Conservation (phyloP, 1,140 invertebrate genomes). For the Zaprionus nigranus region DNA sequence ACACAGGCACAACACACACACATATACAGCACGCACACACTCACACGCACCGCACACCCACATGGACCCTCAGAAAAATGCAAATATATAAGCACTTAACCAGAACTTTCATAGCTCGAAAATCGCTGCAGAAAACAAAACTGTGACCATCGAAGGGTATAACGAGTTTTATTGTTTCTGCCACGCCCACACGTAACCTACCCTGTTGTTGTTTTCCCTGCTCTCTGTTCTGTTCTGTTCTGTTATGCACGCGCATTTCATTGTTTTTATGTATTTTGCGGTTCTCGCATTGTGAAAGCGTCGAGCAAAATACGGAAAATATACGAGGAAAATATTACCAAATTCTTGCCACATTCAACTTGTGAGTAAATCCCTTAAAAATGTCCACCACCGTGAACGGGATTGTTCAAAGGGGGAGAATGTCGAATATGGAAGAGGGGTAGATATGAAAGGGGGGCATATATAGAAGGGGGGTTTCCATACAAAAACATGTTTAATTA, state of each 20-base stretch:
- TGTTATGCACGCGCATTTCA: constrained; percentile 28
- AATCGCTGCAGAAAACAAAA: constrained; percentile 36
- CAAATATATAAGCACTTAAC: constrained; percentile 40
- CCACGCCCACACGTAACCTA: not conserved
- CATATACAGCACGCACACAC: not conserved
- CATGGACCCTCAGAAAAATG: constrained; percentile 7
- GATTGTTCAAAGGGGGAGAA: not conserved
- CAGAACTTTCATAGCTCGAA: constrained; percentile 40
- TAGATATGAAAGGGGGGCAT: not conserved
- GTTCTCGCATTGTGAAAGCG: constrained; percentile 23
- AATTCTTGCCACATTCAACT: constrained; percentile 10
- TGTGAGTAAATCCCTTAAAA: constrained; percentile 7
- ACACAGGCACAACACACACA: constrained; percentile 16
- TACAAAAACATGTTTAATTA: constrained; percentile 8
- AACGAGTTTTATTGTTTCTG: constrained; percentile 34
- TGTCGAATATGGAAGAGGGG: not conserved
- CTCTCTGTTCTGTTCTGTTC: not conserved
- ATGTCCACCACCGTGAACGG: not conserved
- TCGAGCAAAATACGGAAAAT: too few species aligned
- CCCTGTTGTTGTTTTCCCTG: not conserved
- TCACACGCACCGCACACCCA: not conserved
- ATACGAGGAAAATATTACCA: constrained; percentile 6
- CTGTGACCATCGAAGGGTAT: too few species aligned
- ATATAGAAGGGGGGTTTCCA: not conserved
- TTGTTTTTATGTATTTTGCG: constrained; percentile 41